Evolutionary conservation across 2,797 vertebrate genomes (phyloP).

Genomic region (Aplochiton taeniatus): DNA sequence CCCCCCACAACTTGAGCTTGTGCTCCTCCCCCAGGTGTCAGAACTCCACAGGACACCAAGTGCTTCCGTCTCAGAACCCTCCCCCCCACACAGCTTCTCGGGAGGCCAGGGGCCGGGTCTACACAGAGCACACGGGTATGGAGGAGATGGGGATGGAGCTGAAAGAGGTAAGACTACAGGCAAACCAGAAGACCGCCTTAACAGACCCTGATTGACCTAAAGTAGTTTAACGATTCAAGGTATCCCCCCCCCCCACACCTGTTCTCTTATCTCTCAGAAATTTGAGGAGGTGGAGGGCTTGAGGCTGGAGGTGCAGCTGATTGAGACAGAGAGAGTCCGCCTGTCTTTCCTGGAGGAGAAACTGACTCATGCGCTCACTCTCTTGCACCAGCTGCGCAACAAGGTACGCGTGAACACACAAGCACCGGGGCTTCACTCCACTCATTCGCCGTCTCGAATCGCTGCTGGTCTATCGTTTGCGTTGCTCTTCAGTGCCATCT

Average conservation of each 20-base stretch:
- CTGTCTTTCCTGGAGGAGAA: slow-evolving; percentile 70
- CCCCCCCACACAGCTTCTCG: slow-evolving; percentile 7
- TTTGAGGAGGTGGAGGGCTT: slow-evolving; percentile 41
- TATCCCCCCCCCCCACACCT: slow-evolving; percentile 1
- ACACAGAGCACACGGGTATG: slow-evolving; percentile 4
- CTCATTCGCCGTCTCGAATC: not conserved
- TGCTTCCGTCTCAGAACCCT: slow-evolving; percentile 38
- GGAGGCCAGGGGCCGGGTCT: slow-evolving; percentile 26
- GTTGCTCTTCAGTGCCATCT: slow-evolving; percentile 38
- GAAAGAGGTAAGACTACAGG: slow-evolving; percentile 53
- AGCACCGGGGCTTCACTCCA: too few species aligned
- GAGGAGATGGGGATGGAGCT: slow-evolving; percentile 20
- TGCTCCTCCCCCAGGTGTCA: slow-evolving; percentile 57
- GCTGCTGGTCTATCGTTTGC: not conserved
- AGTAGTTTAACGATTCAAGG: too few species aligned
- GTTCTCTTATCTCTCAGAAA: slow-evolving; percentile 24
- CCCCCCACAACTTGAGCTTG: not conserved
- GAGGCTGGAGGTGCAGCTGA: slow-evolving; percentile 37
- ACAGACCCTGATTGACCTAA: too few species aligned
- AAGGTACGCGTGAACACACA: slow-evolving; percentile 54
- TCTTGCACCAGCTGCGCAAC: slow-evolving; percentile 68
- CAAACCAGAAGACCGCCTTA: too few species aligned
- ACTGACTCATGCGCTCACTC: slow-evolving; percentile 63
- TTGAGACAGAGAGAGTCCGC: slow-evolving; percentile 47
- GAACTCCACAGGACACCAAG: slow-evolving; percentile 36